Evolutionary conservation across 2,888 invertebrate species (phyloP), one percentile per base, ranked within the genome.

Genomic region (Melinaea marsaeus): DNA sequence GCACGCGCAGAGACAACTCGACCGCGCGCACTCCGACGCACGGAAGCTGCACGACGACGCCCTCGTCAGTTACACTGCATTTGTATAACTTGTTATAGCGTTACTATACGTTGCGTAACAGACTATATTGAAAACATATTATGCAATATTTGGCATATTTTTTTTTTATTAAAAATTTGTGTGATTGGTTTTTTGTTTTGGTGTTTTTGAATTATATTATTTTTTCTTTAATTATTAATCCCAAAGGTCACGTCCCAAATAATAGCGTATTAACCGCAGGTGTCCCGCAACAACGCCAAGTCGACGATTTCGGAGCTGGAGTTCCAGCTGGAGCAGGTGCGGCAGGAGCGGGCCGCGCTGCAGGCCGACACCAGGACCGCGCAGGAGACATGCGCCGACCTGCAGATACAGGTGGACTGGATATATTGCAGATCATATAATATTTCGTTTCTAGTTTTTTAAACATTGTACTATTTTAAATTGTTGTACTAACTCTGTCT

Each of bases 271-370:
- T 9, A 42, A 42, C 11, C 11, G 9, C 64, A 95, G 94, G 95
- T 95, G 54, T 94, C 94, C 0, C 93, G 96, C 69, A 97, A 96
- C 78, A 97, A 95, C 79, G 96, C 97, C n/a, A 97, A 96, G 81
- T 95, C 95, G 33, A 95, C 95, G 6, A 93, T 96, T 70, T 94
- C 95, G 1, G 96, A 97, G 78, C 86, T 97, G 72, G 96, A 97
- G 79, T 96, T 95, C 81, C 94, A 95, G 69, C 85, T 95, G 59
- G 94, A 95, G 72, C 94, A 94, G 74, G 77, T 95, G 71, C 93
- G 94, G 13, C 93, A 94, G 51, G 97, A 97, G 74, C 95, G 95
- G 73, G 83, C 92, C 0, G 93, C 94, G 33, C 84, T 96, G 58
- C 92, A 93, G 69, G 92, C 92, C 3, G 96, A 97, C 74, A 85